Base-by-base conservation (phyloP, 2,797 vertebrate genomes). In the Xerus rutilus region DNA sequence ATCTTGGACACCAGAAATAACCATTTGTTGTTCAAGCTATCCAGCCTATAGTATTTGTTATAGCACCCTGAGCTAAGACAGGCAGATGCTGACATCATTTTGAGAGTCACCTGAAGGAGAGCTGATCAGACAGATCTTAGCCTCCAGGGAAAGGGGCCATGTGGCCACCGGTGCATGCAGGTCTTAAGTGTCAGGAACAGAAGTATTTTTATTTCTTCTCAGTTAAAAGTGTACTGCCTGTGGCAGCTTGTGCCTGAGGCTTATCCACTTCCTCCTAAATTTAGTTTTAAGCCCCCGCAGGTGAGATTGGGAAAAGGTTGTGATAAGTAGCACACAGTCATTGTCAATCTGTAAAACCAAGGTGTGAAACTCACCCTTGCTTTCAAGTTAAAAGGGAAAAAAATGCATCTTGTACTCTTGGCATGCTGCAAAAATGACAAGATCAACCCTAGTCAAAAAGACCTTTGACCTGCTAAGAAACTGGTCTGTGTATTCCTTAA, bases 261-360 rank as follows among this genome's bases (percentile, higher is more conserved):
- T 94, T 91, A 94, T n/a, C 77, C 59, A 89, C 86, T 54, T 91
- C 4, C 13, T 90, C 77, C 96, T 97, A 97, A 96, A 97, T 96
- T 97, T 90, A 97, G 93, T 78, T 45, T 49, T 59, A 69, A 91
- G 65, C 72, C 62, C 59, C 43, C 0, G 11, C 94, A 95, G 90
- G 95, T 95, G 88, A 95, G 77, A 94, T 43, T 74, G 91, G 59
- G 87, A 70, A 43, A 87, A 32, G 85, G 39, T 91, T 91, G 45
- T 45, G 67, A 91, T 95, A 69, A 92, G 69, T 54, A 57, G 32
- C 45, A 79, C 43, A 65, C 10, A 72, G 57, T 85, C 45, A 78
- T 18, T 59, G 59, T 73, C 84, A 69, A 28, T 81, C 65, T 77
- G 62, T 62, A 90, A 86, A 93, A 65, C 12, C 73, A 57, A 95